Conservation (phyloP, 2,113 vertebrate genomes). For the Albula goreensis region DNA sequence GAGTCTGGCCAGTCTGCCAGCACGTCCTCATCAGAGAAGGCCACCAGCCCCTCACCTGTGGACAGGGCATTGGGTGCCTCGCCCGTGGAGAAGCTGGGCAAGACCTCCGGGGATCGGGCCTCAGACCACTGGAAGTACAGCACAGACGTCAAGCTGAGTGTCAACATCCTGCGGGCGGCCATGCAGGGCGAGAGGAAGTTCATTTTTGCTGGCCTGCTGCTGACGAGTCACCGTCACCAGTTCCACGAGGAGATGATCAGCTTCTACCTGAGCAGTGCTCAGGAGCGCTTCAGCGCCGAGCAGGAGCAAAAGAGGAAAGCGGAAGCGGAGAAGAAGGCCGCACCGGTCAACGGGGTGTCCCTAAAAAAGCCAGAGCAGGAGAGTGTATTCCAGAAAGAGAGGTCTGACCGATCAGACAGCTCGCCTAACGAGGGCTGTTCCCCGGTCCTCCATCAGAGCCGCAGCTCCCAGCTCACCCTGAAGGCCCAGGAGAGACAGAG, state of each 20-base stretch:
- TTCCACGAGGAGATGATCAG: constrained; percentile 98
- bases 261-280: constrained; percentile 93
- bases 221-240: constrained; percentile 95
- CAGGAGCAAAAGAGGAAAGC: constrained; percentile 91
- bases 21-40: constrained; percentile 88
- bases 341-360: constrained; percentile 54
- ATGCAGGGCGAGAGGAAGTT: constrained; percentile 99
- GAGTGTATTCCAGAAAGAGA: constrained; percentile 64
- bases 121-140: constrained; percentile 94
- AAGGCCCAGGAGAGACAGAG: constrained; percentile 84
- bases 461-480: constrained; percentile 78
- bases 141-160: constrained; percentile 96
- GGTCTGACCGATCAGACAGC: constrained; percentile 66
- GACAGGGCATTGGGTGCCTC: constrained; percentile 73
- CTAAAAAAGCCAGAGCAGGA: constrained; percentile 68
- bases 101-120: constrained; percentile 73
- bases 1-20: constrained; percentile 88
- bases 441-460: constrained; percentile 79
- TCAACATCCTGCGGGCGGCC: constrained; percentile 94
- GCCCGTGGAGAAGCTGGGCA: constrained; percentile 40
- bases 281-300: constrained; percentile 94
- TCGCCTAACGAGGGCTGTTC: constrained; percentile 84
- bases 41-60: constrained; percentile 87
- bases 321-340: constrained; percentile 64
- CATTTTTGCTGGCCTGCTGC: constrained; percentile 92